These are phyloP conservation scores for Leptothorax acervorum DNA, from an alignment of 2,888 invertebrate species.

Conservation along the genomic window DNA sequence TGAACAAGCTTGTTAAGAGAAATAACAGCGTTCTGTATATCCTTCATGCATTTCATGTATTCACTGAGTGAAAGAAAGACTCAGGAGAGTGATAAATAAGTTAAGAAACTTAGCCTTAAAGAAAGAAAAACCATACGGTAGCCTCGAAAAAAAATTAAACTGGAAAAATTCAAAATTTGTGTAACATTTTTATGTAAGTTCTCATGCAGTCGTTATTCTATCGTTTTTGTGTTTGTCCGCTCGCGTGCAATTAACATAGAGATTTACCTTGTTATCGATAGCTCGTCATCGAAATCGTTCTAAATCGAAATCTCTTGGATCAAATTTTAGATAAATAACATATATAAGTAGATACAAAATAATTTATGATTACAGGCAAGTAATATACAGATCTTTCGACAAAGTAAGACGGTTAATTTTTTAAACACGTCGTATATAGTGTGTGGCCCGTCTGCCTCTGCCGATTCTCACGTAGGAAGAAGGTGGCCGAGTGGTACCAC, in stretches of 20 bases:
- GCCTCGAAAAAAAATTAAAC: neutral
- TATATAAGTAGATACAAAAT: neutral
- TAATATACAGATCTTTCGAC: neutral
- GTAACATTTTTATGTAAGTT: neutral
- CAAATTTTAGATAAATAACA: neutral
- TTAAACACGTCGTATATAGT: neutral
- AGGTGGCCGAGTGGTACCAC: slow-evolving; percentile 79
- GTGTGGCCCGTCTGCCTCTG: neutral
- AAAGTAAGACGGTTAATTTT: neutral
- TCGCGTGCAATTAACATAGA: neutral
- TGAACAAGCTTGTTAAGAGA: neutral
- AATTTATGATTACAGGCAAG: neutral
- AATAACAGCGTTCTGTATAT: neutral
- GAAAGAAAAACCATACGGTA: neutral
- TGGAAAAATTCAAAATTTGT: neutral
- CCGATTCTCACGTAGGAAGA: slow-evolving; percentile 62
- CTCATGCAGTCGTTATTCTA: neutral
- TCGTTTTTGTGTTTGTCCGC: neutral
- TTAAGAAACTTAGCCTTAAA: neutral
- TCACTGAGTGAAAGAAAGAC: neutral
- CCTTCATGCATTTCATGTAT: neutral
- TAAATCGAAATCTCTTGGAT: neutral
- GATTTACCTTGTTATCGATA: neutral
- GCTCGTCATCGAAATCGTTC: neutral
- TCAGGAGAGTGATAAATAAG: neutral